phyloP scores from a whole-genome alignment of 2,113 vertebrate genomes.

The Poecilia latipinna region DNA sequence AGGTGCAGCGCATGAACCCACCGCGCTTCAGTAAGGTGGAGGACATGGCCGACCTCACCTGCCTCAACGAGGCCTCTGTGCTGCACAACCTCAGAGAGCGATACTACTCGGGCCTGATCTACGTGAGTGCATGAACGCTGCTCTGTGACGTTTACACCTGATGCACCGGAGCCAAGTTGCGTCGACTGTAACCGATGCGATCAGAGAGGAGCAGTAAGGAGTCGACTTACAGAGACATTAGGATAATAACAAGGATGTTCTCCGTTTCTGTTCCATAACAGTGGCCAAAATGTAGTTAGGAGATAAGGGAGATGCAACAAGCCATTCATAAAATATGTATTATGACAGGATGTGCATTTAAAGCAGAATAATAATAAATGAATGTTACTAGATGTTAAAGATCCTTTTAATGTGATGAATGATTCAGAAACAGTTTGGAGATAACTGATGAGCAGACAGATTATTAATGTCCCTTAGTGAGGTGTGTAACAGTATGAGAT shows the following conservation, averaged over 20 bases:
- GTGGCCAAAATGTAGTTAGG: background rate
- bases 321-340: background rate
- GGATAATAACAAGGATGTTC: conserved; percentile 25
- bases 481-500: conserved; percentile 16
- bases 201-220: conserved; percentile 26
- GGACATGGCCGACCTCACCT: conserved; percentile 87
- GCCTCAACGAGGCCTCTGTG: conserved; percentile 85
- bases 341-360: background rate
- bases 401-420: conserved; percentile 17
- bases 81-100: conserved; percentile 84
- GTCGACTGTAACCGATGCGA: conserved; percentile 57
- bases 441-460: background rate
- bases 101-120: conserved; percentile 85
- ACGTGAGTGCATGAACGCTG: conserved; percentile 69
- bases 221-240: conserved; percentile 55
- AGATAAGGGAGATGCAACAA: background rate
- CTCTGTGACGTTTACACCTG: background rate
- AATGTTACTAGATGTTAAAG: background rate
- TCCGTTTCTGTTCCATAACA: conserved; percentile 37
- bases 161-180: conserved; percentile 1
- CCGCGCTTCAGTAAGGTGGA: conserved; percentile 86
- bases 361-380: conserved; percentile 5
- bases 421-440: conserved; percentile 5
- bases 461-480: conserved; percentile 30
- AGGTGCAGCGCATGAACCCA: conserved; percentile 86